A percentile compares a stretch with the other conserved stretches of the same genome.
phyloP scores from a whole-genome alignment of 1,140 invertebrate species.

The Venturia canescens region DNA sequence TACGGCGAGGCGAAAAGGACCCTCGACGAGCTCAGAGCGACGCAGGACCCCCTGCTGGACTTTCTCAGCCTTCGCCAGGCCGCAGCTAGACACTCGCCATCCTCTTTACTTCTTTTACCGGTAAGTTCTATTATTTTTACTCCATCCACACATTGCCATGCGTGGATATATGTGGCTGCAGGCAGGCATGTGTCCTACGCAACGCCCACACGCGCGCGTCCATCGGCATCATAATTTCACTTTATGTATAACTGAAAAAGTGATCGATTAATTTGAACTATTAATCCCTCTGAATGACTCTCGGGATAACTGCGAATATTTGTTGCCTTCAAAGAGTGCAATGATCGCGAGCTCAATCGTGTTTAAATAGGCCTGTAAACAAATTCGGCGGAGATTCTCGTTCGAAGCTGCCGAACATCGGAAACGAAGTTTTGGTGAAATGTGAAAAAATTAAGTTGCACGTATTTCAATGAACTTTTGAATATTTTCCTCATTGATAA shows the following conservation, averaged over 20 bases:
- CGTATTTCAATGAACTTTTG: too few species aligned
- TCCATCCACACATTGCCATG: neutral
- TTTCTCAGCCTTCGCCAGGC: constrained; percentile 72
- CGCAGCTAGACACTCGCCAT: constrained; percentile 73
- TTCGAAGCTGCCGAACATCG: too few species aligned
- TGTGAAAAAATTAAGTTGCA: too few species aligned
- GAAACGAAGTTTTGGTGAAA: too few species aligned
- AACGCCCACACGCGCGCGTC: neutral
- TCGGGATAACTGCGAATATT: neutral
- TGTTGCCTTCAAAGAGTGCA: neutral
- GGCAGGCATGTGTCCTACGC: neutral
- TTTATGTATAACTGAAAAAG: neutral
- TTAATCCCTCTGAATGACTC: neutral
- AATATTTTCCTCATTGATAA: too few species aligned
- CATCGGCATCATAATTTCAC: neutral
- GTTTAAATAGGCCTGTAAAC: too few species aligned
- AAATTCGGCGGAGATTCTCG: too few species aligned
- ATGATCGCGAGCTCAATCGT: neutral
- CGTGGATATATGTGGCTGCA: neutral
- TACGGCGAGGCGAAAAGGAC: constrained; percentile 71
- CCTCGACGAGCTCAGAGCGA: constrained; percentile 70
- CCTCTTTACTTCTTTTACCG: constrained; percentile 72
- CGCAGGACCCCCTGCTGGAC: constrained; percentile 71
- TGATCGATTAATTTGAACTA: neutral
- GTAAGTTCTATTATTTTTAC: constrained; percentile 60